Evolutionary conservation across 2,888 invertebrate species (phyloP).

Genomic region (Drosophila robusta): DNA sequence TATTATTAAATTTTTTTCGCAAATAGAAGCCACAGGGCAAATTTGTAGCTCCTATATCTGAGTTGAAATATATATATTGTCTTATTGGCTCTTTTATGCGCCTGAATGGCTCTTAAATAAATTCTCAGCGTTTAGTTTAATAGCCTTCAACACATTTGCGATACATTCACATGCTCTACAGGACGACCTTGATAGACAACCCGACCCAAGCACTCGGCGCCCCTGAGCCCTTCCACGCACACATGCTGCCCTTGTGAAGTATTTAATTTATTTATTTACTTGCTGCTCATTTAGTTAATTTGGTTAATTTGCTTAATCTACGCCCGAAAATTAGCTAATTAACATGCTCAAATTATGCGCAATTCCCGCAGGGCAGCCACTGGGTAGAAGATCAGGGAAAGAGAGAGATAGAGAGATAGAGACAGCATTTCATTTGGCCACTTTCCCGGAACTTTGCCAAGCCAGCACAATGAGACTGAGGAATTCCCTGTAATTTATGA

Average conservation of each 20-base stretch:
- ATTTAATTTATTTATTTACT: slow-evolving; percentile 68
- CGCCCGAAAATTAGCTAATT: slow-evolving; percentile 68
- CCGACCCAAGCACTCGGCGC: neutral
- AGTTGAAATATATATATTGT: neutral
- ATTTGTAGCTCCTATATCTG: neutral
- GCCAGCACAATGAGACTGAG: slow-evolving; percentile 39
- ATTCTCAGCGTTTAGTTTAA: slow-evolving; percentile 4
- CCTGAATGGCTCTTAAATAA: neutral
- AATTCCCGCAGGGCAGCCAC: slow-evolving; percentile 57
- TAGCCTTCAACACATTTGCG: neutral
- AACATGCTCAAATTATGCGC: slow-evolving; percentile 69
- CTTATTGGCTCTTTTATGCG: neutral
- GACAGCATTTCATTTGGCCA: slow-evolving; percentile 13
- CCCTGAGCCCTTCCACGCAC: too few relatives aligned
- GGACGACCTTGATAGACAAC: slow-evolving; percentile 5
- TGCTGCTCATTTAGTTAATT: slow-evolving; percentile 66
- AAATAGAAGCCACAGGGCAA: too few relatives aligned
- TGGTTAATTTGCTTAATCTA: slow-evolving; percentile 75
- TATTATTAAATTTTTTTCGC: too few relatives aligned
- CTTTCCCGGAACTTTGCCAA: slow-evolving; percentile 38
- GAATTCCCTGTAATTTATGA: slow-evolving; percentile 74
- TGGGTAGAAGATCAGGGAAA: slow-evolving; percentile 7
- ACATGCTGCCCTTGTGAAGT: neutral
- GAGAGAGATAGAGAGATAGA: slow-evolving; percentile 7
- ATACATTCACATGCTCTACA: neutral